Conservation (phyloP, 2,888 invertebrate genomes). For the Dinocampus coccinellae region DNA sequence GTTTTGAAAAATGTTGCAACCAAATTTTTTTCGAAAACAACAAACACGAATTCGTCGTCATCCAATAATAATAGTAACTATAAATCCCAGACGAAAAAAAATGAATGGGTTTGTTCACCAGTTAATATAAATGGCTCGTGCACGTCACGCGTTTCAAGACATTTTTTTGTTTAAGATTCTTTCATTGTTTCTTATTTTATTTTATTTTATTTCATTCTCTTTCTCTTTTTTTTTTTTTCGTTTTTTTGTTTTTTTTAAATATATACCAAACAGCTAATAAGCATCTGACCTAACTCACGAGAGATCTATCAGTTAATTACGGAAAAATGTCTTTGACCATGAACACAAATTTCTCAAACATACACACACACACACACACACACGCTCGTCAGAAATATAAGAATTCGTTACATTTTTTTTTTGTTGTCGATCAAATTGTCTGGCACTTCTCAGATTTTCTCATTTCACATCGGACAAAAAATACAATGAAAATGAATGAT, state of each 20-base stretch:
- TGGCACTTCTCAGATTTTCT: background rate
- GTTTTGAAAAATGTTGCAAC: background rate
- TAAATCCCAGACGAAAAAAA: background rate
- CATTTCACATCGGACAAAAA: background rate
- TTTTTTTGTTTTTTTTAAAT: background rate
- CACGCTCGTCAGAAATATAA: no score
- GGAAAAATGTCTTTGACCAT: constrained; percentile 8
- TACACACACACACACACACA: no score
- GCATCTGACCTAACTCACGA: constrained; percentile 13
- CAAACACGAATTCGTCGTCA: background rate
- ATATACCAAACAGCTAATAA: constrained; percentile 1
- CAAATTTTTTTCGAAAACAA: background rate
- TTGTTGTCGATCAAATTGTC: no score
- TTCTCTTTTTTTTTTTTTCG: background rate
- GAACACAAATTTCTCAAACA: no score
- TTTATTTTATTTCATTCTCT: background rate
- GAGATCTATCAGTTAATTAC: constrained; percentile 13
- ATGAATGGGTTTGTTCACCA: background rate
- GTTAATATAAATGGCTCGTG: constrained; percentile 18
- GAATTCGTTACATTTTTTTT: no score
- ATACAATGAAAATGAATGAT: no score
- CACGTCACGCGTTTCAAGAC: background rate
- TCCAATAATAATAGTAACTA: background rate
- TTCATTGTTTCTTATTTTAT: background rate
- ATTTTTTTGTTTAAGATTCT: background rate